Percentiles rank a stretch among this genome's conserved stretches.
phyloP scores from a whole-genome alignment of 1,140 invertebrate species.

The Tetramorium alpestre region DNA sequence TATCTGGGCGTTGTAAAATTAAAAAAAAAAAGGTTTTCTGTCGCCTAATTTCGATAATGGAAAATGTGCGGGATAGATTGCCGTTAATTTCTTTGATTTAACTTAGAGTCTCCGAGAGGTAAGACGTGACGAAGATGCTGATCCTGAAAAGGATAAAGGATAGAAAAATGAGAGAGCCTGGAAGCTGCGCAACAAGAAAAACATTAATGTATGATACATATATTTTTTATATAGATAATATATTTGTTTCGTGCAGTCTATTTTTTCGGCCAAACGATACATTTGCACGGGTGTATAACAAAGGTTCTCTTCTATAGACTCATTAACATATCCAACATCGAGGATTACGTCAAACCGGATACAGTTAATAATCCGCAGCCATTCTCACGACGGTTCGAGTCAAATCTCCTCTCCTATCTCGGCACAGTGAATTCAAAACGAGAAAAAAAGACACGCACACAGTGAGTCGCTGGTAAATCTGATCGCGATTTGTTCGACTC shows the following conservation, averaged over 20 bases:
- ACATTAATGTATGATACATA: conserved; percentile 28
- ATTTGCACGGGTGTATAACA: conserved; percentile 79
- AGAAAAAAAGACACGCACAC: conserved; percentile 13
- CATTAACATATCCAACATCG: conserved; percentile 80
- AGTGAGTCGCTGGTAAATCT: conserved; percentile 7
- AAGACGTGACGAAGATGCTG: not conserved
- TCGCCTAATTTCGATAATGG: not conserved
- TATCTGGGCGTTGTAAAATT: not conserved
- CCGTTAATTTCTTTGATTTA: not conserved
- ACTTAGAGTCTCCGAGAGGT: not conserved
- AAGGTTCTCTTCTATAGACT: conserved; percentile 77
- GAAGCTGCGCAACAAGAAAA: not conserved
- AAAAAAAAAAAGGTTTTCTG: not conserved
- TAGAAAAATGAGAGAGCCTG: not conserved
- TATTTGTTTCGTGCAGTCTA: conserved; percentile 82
- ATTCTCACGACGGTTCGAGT: conserved; percentile 58
- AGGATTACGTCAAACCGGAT: conserved; percentile 75
- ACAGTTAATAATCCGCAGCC: conserved; percentile 62
- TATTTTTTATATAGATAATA: conserved; percentile 76
- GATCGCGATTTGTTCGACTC: not conserved
- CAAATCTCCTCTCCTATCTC: conserved; percentile 22
- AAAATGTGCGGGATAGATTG: not conserved
- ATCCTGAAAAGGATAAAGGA: conserved; percentile 7
- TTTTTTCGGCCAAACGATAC: conserved; percentile 79
- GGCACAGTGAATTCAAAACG: not conserved